phyloP scores from a whole-genome alignment of 2,113 vertebrate species.

The Tragelaphus scriptus region DNA sequence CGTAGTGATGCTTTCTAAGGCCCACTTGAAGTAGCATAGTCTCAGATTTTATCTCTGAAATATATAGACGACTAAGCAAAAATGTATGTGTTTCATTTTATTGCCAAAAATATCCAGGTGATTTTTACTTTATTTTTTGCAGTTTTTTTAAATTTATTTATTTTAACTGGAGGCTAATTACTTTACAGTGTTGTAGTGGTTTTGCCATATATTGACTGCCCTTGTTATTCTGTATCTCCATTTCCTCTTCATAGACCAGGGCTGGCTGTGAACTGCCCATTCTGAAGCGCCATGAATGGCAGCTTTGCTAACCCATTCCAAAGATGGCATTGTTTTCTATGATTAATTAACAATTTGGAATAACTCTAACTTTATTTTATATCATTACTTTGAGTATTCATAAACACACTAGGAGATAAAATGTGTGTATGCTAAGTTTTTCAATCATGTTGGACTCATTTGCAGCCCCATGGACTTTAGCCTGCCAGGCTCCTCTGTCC shows the following conservation, averaged over 20 bases:
- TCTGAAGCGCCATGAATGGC: fast-evolving
- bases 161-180: not conserved
- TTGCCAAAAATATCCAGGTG: not conserved
- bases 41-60: not conserved
- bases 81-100: not conserved
- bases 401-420: not conserved
- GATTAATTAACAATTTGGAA: not conserved
- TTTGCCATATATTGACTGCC: not conserved
- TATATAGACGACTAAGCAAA: not conserved
- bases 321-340: not conserved
- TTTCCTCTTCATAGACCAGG: not conserved
- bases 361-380: not conserved
- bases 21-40: not conserved
- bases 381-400: not conserved
- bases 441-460: not conserved
- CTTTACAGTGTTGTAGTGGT: not conserved
- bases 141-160: not conserved
- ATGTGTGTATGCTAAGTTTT: not conserved
- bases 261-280: fast-evolving
- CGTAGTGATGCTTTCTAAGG: too few relatives aligned
- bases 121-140: not conserved
- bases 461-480: not conserved
- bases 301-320: not conserved
- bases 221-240: fast-evolving
- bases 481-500: not conserved